phyloP scores from a whole-genome alignment of 2,113 vertebrate genomes.

The Chaenocephalus aceratus region DNA sequence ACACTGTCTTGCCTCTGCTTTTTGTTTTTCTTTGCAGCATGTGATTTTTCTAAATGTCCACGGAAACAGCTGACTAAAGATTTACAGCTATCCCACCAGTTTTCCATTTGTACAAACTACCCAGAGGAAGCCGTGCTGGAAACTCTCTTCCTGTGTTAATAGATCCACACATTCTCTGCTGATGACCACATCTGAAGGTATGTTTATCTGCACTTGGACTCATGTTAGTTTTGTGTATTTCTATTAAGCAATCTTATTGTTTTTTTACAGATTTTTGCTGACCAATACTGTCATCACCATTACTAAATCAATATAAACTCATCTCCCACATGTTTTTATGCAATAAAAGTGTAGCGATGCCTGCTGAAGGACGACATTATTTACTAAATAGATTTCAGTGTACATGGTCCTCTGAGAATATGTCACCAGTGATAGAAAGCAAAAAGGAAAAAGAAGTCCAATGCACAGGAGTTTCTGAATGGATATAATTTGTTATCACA shows the following conservation, averaged over 20 bases:
- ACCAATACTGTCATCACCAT: background rate
- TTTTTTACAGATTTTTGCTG: background rate
- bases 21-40: conserved; percentile 70
- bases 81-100: conserved; percentile 43
- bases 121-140: conserved; percentile 60
- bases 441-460: background rate
- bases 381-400: background rate
- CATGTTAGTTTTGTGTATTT: background rate
- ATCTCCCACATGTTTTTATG: background rate
- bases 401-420: background rate
- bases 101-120: conserved; percentile 53
- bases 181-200: conserved; percentile 80
- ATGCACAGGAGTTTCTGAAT: background rate
- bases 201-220: conserved; percentile 13
- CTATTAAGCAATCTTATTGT: background rate
- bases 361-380: background rate
- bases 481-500: background rate
- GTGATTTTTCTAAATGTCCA: conserved; percentile 76
- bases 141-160: conserved; percentile 49
- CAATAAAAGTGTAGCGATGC: background rate
- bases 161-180: conserved; percentile 51
- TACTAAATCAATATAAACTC: no score
- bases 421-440: background rate
- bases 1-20: background rate
- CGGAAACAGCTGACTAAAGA: conserved; percentile 67